Evolutionary conservation across 2,888 invertebrate genomes (phyloP), one percentile per base, ranked within the genome.

Genomic region (Cynaeus angustus): DNA sequence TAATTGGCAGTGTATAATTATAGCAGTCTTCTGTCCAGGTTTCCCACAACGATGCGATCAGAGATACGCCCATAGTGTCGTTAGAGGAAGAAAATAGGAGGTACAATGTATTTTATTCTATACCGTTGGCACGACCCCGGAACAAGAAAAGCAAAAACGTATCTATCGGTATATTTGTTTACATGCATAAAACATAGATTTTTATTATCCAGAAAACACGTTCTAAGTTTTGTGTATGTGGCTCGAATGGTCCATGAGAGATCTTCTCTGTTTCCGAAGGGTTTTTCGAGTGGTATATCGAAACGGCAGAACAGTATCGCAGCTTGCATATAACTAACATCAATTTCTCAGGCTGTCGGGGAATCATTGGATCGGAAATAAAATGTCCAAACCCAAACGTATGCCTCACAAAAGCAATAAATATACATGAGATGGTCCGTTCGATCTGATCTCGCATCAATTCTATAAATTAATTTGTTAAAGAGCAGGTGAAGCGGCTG

Each of bases 301-400:
- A 38, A 50, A 30, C 30, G 37, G 38, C 38, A 26, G 46, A 48
- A 52, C 45, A 53, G 70, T 66, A 55, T 66, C 67, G 56, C 70
- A 58, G 66, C 75, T 73, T 75, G 74, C 74, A 76, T 74, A 75
- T 75, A 76, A 74, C 76, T 72, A 75, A 76, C 76, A 76, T 76
- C 76, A 76, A 76, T 76, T 76, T 76, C 75, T 76, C 76, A 75
- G 73, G 72, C 76, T 74, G 76, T 75, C 76, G 69, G 61, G 66
- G 74, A 76, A 75, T 76, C 76, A 76, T 75, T 76, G 74, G 74
- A 74, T 76, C 74, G 76, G 75, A 76, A 75, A 76, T 76, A 75
- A 75, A 76, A 76, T 72, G 76, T 75, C 76, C 73, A 75, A 75
- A 74, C 72, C 74, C 59, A 66, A 76, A 75, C 75, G 75, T 75